Conservation (phyloP, 1,140 invertebrate species). For the Drosophila eugracilis region DNA sequence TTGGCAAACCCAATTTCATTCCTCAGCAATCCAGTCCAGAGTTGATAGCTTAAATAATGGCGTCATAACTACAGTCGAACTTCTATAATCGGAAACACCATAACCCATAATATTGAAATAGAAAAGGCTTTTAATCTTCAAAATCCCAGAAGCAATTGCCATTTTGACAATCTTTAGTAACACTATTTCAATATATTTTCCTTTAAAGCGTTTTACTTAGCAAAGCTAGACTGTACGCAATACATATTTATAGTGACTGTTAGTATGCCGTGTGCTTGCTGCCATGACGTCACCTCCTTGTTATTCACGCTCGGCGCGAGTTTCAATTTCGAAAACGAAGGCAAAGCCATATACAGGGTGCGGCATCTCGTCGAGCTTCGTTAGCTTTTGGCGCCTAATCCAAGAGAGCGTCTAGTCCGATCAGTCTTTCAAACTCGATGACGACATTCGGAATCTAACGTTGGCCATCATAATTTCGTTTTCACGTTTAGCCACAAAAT, state of each 20-base stretch:
- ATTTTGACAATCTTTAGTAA: background rate
- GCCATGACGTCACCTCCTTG: slow-evolving; percentile 72
- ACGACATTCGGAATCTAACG: slow-evolving; percentile 49
- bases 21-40: background rate
- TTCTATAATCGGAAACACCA: background rate
- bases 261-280: slow-evolving; percentile 15
- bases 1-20: background rate
- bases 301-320: slow-evolving; percentile 64
- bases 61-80: slow-evolving; percentile 1
- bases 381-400: slow-evolving; percentile 51
- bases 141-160: too few species aligned
- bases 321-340: slow-evolving; percentile 58
- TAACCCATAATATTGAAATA: too few species aligned
- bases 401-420: slow-evolving; percentile 1
- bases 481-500: slow-evolving; percentile 49
- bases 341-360: slow-evolving; percentile 51
- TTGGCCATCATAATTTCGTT: slow-evolving; percentile 45
- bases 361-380: slow-evolving; percentile 6
- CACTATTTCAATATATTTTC: background rate
- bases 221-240: background rate
- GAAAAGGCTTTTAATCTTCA: too few species aligned
- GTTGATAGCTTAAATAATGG: slow-evolving; percentile 7
- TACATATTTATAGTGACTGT: background rate
- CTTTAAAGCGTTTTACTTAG: background rate
- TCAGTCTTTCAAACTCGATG: slow-evolving; percentile 45